These are phyloP conservation scores for Stenolophus ochropezus DNA, from an alignment of 2,888 invertebrate genomes.

Conservation along the genomic window DNA sequence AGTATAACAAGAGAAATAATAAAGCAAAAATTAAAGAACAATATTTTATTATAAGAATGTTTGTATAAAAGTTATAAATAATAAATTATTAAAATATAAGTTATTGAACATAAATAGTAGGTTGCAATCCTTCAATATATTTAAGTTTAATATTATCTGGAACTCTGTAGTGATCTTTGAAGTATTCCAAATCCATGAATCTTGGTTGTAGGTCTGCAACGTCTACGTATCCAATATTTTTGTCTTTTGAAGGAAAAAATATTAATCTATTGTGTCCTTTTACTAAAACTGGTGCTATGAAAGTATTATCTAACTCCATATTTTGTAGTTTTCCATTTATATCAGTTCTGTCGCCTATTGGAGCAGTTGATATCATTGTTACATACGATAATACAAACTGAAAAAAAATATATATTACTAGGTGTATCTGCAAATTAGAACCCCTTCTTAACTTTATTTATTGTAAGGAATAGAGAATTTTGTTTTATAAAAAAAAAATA, in stretches of 20 bases:
- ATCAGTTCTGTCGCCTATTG: background rate
- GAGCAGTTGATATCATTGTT: conserved; percentile 3
- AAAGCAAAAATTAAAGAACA: background rate
- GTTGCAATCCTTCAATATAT: background rate
- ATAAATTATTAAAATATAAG: background rate
- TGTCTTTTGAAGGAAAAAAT: conserved; percentile 1
- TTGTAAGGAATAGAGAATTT: too few relatives aligned
- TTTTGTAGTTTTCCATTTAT: background rate
- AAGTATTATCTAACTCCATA: conserved; percentile 18
- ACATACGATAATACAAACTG: background rate
- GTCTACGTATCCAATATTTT: conserved; percentile 43
- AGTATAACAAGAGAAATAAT: background rate
- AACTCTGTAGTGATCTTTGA: conserved; percentile 9
- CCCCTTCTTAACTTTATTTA: too few relatives aligned
- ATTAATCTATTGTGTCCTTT: conserved; percentile 17
- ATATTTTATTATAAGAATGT: background rate
- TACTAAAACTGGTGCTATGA: conserved; percentile 37
- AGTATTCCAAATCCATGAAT: conserved; percentile 41
- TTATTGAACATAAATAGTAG: conserved; percentile 6
- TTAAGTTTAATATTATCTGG: conserved; percentile 41
- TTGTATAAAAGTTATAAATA: background rate
- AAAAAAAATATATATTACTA: conserved; percentile 19
- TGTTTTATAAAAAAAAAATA: too few relatives aligned
- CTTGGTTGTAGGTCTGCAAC: conserved; percentile 2
- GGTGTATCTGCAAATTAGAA: too few relatives aligned